Percentiles rank a stretch among this genome's conserved stretches.
These are phyloP conservation scores for Microctonus hyperodae DNA, from an alignment of 2,888 invertebrate species.

Conservation along the genomic window DNA sequence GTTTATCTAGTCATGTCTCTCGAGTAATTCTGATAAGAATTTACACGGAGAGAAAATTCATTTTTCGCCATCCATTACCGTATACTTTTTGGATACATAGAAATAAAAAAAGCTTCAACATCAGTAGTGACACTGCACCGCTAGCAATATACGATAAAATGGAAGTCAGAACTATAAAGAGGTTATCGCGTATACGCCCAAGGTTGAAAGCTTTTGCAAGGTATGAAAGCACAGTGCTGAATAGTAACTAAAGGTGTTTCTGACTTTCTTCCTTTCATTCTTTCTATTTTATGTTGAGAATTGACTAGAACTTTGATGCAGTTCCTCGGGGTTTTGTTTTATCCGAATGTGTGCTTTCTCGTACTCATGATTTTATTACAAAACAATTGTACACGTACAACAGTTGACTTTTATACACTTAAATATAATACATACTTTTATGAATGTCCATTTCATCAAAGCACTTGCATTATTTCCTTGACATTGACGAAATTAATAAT, in stretches of 20 bases:
- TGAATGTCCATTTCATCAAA: too few relatives aligned
- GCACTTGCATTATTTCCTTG: too few relatives aligned
- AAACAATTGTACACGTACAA: slow-evolving; percentile 21
- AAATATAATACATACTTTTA: too few relatives aligned
- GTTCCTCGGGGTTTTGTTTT: not conserved
- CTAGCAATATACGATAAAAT: not conserved
- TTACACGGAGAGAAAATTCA: not conserved
- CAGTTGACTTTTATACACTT: too few relatives aligned
- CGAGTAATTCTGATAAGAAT: not conserved
- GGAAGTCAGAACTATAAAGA: not conserved
- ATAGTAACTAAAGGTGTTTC: not conserved
- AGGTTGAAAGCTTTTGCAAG: slow-evolving; percentile 9
- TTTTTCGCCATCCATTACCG: not conserved
- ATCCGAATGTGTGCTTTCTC: not conserved
- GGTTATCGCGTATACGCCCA: not conserved
- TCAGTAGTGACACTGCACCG: not conserved
- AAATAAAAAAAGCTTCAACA: too few relatives aligned
- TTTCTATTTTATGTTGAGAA: slow-evolving; percentile 12
- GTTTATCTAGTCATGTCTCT: not conserved
- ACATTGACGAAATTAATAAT: too few relatives aligned
- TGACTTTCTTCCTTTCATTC: slow-evolving; percentile 23
- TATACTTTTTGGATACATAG: not conserved
- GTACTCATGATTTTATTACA: slow-evolving; percentile 26
- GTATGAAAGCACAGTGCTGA: slow-evolving; percentile 14
- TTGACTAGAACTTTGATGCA: not conserved